Conservation (phyloP, 2,797 vertebrate species). For the Galago senegalensis region DNA sequence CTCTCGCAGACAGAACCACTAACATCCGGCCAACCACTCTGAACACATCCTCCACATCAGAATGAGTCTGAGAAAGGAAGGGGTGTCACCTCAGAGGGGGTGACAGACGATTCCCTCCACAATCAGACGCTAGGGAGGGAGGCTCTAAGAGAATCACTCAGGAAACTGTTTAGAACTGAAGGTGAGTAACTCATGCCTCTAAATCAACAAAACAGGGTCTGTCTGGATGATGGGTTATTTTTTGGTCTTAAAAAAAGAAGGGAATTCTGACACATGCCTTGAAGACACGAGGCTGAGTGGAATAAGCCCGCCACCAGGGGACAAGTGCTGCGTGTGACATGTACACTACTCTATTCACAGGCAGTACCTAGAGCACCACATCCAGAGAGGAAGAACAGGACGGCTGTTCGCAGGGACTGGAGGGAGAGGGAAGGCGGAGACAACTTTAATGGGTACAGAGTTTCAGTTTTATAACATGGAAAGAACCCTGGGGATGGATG, state of each 20-base stretch:
- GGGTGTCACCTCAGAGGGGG: neutral
- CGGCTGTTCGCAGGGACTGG: neutral
- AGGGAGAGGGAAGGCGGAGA: neutral
- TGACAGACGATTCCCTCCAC: neutral
- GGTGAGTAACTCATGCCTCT: neutral
- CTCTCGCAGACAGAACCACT: neutral
- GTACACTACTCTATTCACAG: neutral
- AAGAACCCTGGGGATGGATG: neutral
- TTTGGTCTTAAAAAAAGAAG: constrained; percentile 15
- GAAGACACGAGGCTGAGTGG: neutral
- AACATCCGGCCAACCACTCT: neutral
- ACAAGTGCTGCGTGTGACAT: neutral
- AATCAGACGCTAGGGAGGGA: neutral
- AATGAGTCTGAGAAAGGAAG: neutral
- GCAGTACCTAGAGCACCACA: neutral
- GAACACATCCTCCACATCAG: neutral
- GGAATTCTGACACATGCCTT: neutral
- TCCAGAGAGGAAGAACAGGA: neutral
- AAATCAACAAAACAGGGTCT: neutral
- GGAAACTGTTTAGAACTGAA: constrained; percentile 30
- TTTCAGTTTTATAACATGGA: constrained; percentile 25
- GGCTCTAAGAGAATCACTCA: neutral
- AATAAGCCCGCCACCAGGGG: neutral
- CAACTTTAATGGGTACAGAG: neutral
- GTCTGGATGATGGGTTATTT: neutral